Evolutionary conservation across 1,140 invertebrate species (phyloP).

Genomic region (Cataglyphis hispanica): DNA sequence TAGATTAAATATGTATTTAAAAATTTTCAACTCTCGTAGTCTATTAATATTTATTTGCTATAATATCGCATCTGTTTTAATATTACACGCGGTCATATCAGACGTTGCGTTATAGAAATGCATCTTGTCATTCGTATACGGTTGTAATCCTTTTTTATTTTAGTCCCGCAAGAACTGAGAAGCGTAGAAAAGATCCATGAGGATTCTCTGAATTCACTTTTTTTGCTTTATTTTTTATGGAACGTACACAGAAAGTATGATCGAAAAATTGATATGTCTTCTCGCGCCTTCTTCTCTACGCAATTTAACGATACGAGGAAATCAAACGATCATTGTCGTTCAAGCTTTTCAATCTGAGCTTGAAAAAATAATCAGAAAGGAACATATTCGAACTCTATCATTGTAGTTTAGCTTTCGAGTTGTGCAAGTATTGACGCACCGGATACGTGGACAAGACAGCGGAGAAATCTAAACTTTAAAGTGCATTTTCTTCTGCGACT

Average conservation of each 20-base stretch:
- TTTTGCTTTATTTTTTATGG: neutral
- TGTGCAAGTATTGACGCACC: conserved; percentile 23
- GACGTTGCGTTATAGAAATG: neutral
- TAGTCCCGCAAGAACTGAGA: neutral
- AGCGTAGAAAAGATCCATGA: neutral
- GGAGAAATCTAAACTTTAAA: conserved; percentile 58
- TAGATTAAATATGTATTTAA: neutral
- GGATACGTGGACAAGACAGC: neutral
- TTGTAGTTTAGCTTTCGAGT: conserved; percentile 51
- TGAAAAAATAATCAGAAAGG: conserved; percentile 12
- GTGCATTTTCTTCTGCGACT: conserved; percentile 15
- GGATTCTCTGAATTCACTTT: conserved; percentile 17
- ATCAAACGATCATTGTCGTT: conserved; percentile 58
- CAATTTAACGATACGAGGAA: conserved; percentile 48
- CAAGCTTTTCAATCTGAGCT: conserved; percentile 11
- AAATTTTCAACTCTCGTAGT: neutral
- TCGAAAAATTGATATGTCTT: conserved; percentile 48
- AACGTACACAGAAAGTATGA: conserved; percentile 26
- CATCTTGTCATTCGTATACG: neutral
- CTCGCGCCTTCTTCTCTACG: neutral
- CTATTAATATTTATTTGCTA: neutral
- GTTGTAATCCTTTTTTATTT: neutral
- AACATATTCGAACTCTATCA: conserved; percentile 21
- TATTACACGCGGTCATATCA: neutral
- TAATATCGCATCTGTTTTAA: neutral